Evolutionary conservation across 2,113 vertebrate species (phyloP).

Genomic region (Lathamus discolor): DNA sequence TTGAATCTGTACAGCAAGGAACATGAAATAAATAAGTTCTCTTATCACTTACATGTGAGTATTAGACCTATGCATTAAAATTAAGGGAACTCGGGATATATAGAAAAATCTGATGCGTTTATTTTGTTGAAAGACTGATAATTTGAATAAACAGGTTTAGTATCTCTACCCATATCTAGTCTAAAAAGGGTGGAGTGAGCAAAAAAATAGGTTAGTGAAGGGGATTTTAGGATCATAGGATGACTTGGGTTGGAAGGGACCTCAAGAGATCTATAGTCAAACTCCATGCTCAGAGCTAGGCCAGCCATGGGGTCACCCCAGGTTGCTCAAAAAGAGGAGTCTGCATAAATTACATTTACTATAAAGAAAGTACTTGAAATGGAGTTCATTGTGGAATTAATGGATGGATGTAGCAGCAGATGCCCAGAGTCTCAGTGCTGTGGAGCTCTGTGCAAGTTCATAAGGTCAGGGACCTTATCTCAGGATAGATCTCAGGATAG

Average conservation of each 20-base stretch:
- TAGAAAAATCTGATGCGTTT: background rate
- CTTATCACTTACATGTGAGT: background rate
- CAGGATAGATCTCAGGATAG: too few relatives aligned
- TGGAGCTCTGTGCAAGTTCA: background rate
- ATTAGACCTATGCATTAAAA: background rate
- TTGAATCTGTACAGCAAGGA: background rate
- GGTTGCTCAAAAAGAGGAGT: background rate
- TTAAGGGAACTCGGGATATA: background rate
- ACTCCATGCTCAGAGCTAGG: background rate
- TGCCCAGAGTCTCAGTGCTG: background rate
- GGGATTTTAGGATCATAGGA: background rate
- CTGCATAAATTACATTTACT: background rate
- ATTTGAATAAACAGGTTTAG: background rate
- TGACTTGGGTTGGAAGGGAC: background rate
- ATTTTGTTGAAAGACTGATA: background rate
- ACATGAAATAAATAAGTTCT: background rate
- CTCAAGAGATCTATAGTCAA: background rate
- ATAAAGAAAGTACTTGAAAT: background rate
- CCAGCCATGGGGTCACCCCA: background rate
- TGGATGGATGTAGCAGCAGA: background rate
- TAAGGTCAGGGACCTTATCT: background rate
- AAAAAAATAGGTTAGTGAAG: background rate
- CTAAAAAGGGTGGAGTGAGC: background rate
- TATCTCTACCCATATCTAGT: background rate
- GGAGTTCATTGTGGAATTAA: background rate